Conservation (phyloP, 2,113 vertebrate genomes). For the Cryptomyrus ogoouensis region DNA sequence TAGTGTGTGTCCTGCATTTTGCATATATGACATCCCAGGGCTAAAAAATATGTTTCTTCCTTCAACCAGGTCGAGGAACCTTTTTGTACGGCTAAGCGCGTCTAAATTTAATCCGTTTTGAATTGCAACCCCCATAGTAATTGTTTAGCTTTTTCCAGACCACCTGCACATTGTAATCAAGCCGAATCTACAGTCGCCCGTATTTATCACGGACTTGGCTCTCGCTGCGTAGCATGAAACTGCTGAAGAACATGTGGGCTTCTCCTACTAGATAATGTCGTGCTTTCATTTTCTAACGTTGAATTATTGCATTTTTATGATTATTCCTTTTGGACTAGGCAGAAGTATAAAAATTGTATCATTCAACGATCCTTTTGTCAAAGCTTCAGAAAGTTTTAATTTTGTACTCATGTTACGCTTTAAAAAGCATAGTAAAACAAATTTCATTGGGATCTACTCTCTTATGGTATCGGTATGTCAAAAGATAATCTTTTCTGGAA, state of each 20-base stretch:
- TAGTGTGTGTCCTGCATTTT: background rate
- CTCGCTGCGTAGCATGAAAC: background rate
- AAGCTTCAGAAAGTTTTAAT: background rate
- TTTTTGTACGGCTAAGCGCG: background rate
- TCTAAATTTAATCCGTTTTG: background rate
- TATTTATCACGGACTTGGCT: background rate
- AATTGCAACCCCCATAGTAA: background rate
- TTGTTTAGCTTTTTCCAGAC: background rate
- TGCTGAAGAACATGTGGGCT: background rate
- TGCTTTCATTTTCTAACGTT: background rate
- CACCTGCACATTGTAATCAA: background rate
- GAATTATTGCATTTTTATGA: background rate
- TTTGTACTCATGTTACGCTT: background rate
- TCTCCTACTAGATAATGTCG: background rate
- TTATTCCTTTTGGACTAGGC: background rate
- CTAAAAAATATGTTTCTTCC: background rate
- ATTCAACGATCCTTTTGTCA: background rate
- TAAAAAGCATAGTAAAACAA: background rate
- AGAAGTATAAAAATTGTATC: background rate
- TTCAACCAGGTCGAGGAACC: background rate
- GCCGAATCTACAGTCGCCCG: background rate
- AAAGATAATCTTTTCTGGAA: background rate
- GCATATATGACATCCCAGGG: background rate
- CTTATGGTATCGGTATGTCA: background rate
- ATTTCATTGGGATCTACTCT: background rate